A percentile compares a stretch with the other conserved stretches of the same genome.
Evolutionary conservation across 2,113 vertebrate species (phyloP).

Genomic region (Eclectus roratus): DNA sequence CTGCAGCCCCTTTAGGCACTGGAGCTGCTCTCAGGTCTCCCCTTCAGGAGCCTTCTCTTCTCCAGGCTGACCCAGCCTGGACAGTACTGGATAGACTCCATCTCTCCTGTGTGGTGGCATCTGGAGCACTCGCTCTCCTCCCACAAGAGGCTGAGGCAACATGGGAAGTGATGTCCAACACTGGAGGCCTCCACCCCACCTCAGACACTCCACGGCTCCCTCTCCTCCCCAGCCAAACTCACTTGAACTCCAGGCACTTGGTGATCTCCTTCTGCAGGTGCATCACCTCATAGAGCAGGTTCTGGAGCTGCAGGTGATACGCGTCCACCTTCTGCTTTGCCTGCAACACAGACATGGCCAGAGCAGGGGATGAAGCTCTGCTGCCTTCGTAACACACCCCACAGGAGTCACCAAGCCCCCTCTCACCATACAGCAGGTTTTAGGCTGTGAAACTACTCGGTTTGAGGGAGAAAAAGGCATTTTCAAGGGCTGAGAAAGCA

Average conservation of each 20-base stretch:
- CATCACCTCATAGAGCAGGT: slow-evolving; percentile 96
- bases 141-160: accelerated
- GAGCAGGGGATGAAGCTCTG: not conserved
- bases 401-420: accelerated
- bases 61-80: not conserved
- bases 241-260: slow-evolving; percentile 98
- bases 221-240: slow-evolving; percentile 51
- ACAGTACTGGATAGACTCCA: not conserved
- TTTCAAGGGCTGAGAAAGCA: not conserved
- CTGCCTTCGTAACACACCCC: not conserved
- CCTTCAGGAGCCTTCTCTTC: not conserved
- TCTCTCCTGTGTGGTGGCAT: not conserved
- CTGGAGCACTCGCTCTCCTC: not conserved
- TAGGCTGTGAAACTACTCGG: not conserved
- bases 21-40: not conserved
- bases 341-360: slow-evolving; percentile 53
- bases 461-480: accelerated
- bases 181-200: not conserved
- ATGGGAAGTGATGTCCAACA: accelerated
- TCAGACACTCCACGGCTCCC: not conserved
- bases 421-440: accelerated
- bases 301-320: slow-evolving; percentile 96
- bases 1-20: not conserved
- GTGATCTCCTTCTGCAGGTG: slow-evolving; percentile 99
- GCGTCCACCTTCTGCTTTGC: slow-evolving; percentile 95